These are phyloP conservation scores for Chaetodon auriga DNA, from an alignment of 2,113 vertebrate species.

Conservation along the genomic window DNA sequence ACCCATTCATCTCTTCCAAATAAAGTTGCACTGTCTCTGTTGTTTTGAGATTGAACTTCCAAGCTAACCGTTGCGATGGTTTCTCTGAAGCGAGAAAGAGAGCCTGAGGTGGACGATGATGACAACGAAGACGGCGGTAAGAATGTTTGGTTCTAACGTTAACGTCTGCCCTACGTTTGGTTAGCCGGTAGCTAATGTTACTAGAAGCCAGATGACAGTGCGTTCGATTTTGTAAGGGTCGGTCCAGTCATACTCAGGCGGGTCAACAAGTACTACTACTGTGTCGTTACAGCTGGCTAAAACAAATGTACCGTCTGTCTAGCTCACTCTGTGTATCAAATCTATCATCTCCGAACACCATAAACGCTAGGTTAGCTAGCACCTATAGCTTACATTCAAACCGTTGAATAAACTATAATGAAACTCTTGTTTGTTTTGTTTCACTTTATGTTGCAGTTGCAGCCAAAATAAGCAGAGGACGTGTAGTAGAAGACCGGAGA, in stretches of 20 bases:
- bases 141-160: conserved; percentile 5
- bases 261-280: not conserved
- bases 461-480: conserved; percentile 72
- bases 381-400: conserved; percentile 12
- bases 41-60: not conserved
- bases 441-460: conserved; percentile 54
- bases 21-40: not conserved
- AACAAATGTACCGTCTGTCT: not conserved
- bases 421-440: not conserved
- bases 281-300: not conserved
- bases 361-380: conserved; percentile 22
- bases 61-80: conserved; percentile 58
- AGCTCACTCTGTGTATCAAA: not conserved
- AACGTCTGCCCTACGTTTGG: not conserved
- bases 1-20: conserved; percentile 35
- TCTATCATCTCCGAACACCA: not conserved
- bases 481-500: conserved; percentile 88
- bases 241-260: no score
- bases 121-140: conserved; percentile 72
- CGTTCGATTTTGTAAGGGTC: not conserved
- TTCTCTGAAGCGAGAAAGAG: conserved; percentile 85
- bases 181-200: conserved; percentile 39
- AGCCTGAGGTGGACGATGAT: conserved; percentile 76
- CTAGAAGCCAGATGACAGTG: not conserved
- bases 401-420: not conserved